Evolutionary conservation across 2,888 invertebrate species (phyloP).

Genomic region (Atethmia centrago): DNA sequence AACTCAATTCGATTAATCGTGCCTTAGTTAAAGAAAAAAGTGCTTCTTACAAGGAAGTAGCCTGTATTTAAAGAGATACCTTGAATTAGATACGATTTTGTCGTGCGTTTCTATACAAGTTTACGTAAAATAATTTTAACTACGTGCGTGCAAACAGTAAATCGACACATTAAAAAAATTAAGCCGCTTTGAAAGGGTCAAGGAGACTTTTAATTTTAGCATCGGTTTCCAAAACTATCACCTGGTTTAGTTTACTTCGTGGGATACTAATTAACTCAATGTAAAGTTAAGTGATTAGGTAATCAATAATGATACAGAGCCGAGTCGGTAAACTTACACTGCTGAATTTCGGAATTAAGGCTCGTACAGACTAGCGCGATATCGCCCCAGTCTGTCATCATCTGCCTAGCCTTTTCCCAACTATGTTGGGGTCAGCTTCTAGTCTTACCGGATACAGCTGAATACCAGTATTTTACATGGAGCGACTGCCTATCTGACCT

Average conservation of each 20-base stretch:
- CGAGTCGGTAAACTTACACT: too few relatives aligned
- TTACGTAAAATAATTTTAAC: conserved; percentile 34
- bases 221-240: neutral
- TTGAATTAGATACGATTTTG: conserved; percentile 47
- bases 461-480: too few relatives aligned
- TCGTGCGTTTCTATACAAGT: conserved; percentile 32
- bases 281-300: neutral
- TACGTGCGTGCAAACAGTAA: conserved; percentile 57
- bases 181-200: conserved; percentile 29
- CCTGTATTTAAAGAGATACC: conserved; percentile 16
- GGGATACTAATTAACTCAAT: conserved; percentile 17
- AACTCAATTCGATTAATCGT: neutral
- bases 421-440: too few relatives aligned
- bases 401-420: too few relatives aligned
- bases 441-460: too few relatives aligned
- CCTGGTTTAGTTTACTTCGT: neutral
- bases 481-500: too few relatives aligned
- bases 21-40: neutral
- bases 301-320: neutral
- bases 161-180: conserved; percentile 11
- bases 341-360: too few relatives aligned
- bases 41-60: conserved; percentile 24
- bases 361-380: too few relatives aligned
- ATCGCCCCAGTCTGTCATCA: too few relatives aligned
- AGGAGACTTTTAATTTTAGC: conserved; percentile 11